Base-by-base conservation (phyloP, 92 coral and sea anemone species). In the Muricea muricata region DNA sequence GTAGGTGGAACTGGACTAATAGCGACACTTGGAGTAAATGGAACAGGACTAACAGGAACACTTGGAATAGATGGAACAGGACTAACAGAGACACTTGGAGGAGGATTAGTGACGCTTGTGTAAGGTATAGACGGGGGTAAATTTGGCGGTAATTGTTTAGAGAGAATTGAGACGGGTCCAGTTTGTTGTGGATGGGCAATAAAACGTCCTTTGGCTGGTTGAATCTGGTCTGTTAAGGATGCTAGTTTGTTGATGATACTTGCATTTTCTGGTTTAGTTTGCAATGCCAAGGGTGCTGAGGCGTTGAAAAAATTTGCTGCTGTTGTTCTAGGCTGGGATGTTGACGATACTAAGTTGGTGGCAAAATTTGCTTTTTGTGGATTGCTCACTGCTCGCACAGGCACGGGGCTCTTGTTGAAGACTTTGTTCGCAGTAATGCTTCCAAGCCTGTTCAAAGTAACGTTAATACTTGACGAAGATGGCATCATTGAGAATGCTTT, bases 401-500 rank as follows among this genome's bases (percentile, higher is more conserved):
- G 75, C 10, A 6, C 55, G 7, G 65, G 63, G 15, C 57, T 56
- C 29, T 34, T 56, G 32, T 78, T 78, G 47, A 33, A 55, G 1
- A 78, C 28, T 63, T 57, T 78, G 37, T 78, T 78, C 1, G 32
- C 61, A 13, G 83, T 57, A 37, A 78, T 78, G 20, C 83, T 78
- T 33, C 83, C 83, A 1, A 58, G 46, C 7, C 45, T 78, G 42
- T 57, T 78, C 23, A 78, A 58, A 26, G 83, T 78, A 9, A 78
- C 83, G 65, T 58, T 78, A 41, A 78, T 78, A 40, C 54, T 31
- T 6, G 83, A 78, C 33, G 83, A 78, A 1, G 83, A 56, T 18
- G 83, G 83, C 24, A 56, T 58, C 15, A 56, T 52, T 1, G 71
- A 30, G 12, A 78, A 29, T 35, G 70, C 40, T 63, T 63, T 63